Evolutionary conservation across 2,888 invertebrate species (phyloP), one percentile per base, ranked within the genome.

Genomic region (Pollenia griseotomentosa): DNA sequence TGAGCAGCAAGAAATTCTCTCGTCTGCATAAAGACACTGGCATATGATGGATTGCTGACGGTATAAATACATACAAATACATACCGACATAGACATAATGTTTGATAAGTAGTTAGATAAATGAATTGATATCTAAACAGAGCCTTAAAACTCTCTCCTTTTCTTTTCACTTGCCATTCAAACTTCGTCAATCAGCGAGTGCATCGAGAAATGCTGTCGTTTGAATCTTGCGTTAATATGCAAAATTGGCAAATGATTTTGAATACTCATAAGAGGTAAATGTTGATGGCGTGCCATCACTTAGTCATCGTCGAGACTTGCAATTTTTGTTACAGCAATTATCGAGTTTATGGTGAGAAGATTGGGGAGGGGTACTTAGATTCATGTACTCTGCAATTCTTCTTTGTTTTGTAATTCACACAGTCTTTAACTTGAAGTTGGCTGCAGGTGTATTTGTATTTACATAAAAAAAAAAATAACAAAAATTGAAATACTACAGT

Each of bases 211-310:
- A 83, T 77, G 48, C 73, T 77, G 59, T 74, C 80, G 65, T 82
- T 78, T 77, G 68, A 42, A 19, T 63, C 68, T 77, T 88, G 85
- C 81, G 79, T 88, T 88, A 88, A 88, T 85, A 83, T 85, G 88
- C 85, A 84, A 87, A 85, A 88, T 84, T 87, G 87, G 86, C 85
- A 88, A 89, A 89, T 89, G 87, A 71, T 82, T 85, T 84, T 19
- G 23, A 84, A 74, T 84, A 81, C 51, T 61, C 46, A 66, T 65
- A 63, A 42, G 23, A 80, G 33, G 44, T 16, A 46, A 65, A 80
- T 68, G 63, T 66, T 46, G 59, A 59, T 53, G 65, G 59, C 51
- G 2, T 51, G 53, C 61, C 68, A 53, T 68, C 68, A 44, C 51
- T 70, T 68, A 40, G 23, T 23, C 19, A 19, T 19, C 23, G 23